Base-by-base conservation (phyloP, 2,113 vertebrate species). In the Saguinus imperator region DNA sequence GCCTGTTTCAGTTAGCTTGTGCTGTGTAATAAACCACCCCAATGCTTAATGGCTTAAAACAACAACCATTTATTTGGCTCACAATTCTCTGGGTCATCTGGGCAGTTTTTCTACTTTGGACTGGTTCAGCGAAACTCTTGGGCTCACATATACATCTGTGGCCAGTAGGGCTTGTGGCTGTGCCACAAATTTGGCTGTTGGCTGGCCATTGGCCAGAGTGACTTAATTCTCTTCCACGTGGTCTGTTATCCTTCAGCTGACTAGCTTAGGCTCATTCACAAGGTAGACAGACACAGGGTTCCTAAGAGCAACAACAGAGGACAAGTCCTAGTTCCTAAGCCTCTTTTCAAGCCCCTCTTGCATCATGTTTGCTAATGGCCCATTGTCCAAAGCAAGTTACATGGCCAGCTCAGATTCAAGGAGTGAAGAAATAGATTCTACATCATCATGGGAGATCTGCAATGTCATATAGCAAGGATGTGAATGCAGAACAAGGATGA, bases 1-100 rank as follows among this genome's bases (percentile, higher is more conserved):
- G 50, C 37, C 57, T 80, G 16, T 58, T 40, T 85, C 66, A 79
- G 85, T 79, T 79, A 95, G 86, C 50, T 86, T 23, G 10, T 91
- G 87, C 94, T 84, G 40, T 94, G 35, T 94, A 96, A 96, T 70
- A 95, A 95, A 89, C 13, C 8, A 75, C 20, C 16, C 72, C 52
- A 13, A 86, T 91, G 77, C 61, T 52, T 73, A 82, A 73, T 79
- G 45, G 13, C 55, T 89, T 91, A 79, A 96, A 86, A 91, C 32
- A 86, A 37, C 35, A 66, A n/a, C 64, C 16, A 66, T 85, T 95
- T 84, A 70, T 80, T 96, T 90, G 48, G 29, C 83, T 85, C 29
- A 52, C 40, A 85, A 55, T 87, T 87, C 35, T 84, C 27, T 95
- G 58, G 6, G 23, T 85, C 2, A 8, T 75, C 55, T 35, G 11